Base-by-base conservation (phyloP, 2,888 invertebrate genomes). In the Timema podura region DNA sequence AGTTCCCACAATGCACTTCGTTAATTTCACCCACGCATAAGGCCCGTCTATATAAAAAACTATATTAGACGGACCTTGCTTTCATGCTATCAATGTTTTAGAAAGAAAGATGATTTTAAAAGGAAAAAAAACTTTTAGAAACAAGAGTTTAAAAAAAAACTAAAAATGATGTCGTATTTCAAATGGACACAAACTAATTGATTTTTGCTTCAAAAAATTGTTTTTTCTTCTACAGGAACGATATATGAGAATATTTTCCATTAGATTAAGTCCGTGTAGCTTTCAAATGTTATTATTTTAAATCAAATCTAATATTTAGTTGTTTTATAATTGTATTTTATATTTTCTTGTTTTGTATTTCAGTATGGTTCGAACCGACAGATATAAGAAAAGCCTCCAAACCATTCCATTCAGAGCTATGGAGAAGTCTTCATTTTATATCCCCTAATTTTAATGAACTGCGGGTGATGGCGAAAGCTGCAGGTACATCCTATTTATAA, bases 331-430 rank as follows among this genome's bases (percentile, higher is more conserved):
- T 30, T 3, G 30, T 30, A 30, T 30, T 30, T 30, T 30, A 30
- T 30, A 30, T 30, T 1, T 30, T 30, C 30, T 30, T 30, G 7
- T 54, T 68, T 48, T 67, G 11, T 15, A 44, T 89, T 88, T 74
- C 86, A 90, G 95, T 95, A 8, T 93, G 94, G 84, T 96, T 90
- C 79, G 96, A 96, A 79, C 95, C 96, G 0, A 95, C 96, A 0
- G 96, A 96, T 77, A 82, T 89, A 76, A 85, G 87, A 75, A 91
- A 92, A 78, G 91, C 93, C 0, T 80, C 82, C 0, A 93, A 91
- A 80, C 88, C 91, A 45, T 90, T 94, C 73, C 77, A 79, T 51
- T 83, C 80, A 11, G 77, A 80, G 11, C 76, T 80, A 64, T 84
- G 83, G 81, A 79, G 81, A 71, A 76, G 80, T 0, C 77, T 90